A percentile compares a stretch with the other conserved stretches of the same genome.
These are phyloP conservation scores for Lepidocolaptes lacrymiger DNA, from an alignment of 2,797 vertebrate genomes.

Conservation along the genomic window DNA sequence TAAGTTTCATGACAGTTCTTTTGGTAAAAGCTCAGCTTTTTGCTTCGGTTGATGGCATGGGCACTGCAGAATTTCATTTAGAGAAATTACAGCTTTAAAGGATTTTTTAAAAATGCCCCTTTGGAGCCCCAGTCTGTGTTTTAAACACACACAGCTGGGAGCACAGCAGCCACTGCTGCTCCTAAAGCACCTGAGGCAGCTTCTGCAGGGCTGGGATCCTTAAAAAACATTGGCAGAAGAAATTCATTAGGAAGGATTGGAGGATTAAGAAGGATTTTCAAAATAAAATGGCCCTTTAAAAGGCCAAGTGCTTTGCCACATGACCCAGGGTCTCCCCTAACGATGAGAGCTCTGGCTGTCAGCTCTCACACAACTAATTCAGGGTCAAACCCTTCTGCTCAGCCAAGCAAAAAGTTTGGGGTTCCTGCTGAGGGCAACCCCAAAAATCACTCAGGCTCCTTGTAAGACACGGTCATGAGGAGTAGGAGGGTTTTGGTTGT, in stretches of 20 bases:
- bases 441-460: background rate
- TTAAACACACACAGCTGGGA: background rate
- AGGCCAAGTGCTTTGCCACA: background rate
- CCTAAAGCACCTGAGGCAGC: background rate
- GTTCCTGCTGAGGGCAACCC: background rate
- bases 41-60: rapidly evolving
- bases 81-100: background rate
- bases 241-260: slow-evolving; percentile 26
- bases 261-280: slow-evolving; percentile 44
- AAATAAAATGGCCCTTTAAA: background rate
- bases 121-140: background rate
- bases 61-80: background rate
- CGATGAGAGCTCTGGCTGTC: background rate
- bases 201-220: background rate
- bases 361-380: background rate
- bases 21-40: background rate
- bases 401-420: background rate
- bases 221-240: background rate
- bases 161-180: background rate
- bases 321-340: background rate
- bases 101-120: background rate
- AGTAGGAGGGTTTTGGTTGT: too few relatives aligned
- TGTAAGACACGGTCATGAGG: background rate
- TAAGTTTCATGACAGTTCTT: rapidly evolving
- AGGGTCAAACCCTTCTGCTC: background rate